Evolutionary conservation across 2,888 invertebrate species (phyloP).

Genomic region (Lasioglossum oenotherae): DNA sequence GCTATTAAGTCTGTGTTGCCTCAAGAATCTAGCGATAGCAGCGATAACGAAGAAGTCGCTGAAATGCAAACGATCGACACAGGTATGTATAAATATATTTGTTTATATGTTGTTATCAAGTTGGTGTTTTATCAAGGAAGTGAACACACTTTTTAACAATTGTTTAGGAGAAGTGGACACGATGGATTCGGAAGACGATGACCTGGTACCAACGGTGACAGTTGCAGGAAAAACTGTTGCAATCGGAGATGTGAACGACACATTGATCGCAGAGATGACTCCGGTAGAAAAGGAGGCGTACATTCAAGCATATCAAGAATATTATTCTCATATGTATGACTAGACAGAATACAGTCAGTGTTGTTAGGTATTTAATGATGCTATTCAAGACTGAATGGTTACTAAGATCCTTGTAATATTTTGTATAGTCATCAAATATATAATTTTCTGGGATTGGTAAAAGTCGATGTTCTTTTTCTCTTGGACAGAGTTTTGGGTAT

Average conservation of each 20-base stretch:
- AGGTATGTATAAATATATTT: slow-evolving; percentile 84
- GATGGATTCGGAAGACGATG: slow-evolving; percentile 92
- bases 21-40: slow-evolving; percentile 89
- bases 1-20: slow-evolving; percentile 87
- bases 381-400: slow-evolving; percentile 64
- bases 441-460: slow-evolving; percentile 67
- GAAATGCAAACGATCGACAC: slow-evolving; percentile 88
- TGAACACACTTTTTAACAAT: not conserved
- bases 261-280: slow-evolving; percentile 95
- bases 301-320: slow-evolving; percentile 96
- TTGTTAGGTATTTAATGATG: slow-evolving; percentile 45
- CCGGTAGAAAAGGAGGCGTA: slow-evolving; percentile 96
- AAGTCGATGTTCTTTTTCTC: slow-evolving; percentile 5
- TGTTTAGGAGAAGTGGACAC: slow-evolving; percentile 88
- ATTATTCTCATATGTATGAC: slow-evolving; percentile 95
- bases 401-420: slow-evolving; percentile 73
- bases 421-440: slow-evolving; percentile 76
- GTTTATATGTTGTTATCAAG: not conserved
- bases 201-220: slow-evolving; percentile 92
- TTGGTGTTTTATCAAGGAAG: not conserved
- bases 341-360: slow-evolving; percentile 81
- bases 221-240: slow-evolving; percentile 93
- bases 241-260: slow-evolving; percentile 93
- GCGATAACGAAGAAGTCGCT: slow-evolving; percentile 90
- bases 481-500: not conserved